Evolutionary conservation across 2,113 vertebrate species (phyloP).

Genomic region (Lepisosteus osseus): DNA sequence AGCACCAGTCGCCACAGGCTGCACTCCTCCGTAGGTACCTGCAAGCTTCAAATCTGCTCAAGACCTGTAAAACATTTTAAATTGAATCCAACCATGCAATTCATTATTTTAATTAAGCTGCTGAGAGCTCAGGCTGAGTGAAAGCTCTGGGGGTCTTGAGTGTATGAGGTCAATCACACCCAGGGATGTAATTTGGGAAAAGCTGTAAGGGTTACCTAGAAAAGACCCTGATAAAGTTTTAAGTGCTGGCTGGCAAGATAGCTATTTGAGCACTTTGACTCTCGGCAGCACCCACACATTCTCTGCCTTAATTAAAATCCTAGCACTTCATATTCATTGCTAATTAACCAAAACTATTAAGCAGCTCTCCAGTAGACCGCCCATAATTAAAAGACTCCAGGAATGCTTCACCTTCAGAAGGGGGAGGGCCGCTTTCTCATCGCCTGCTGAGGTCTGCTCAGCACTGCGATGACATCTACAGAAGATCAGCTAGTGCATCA

Average conservation of each 20-base stretch:
- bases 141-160: too few species aligned
- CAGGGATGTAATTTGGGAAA: too few species aligned
- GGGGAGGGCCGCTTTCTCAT: background rate
- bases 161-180: too few species aligned
- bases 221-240: too few species aligned
- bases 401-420: background rate
- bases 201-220: too few species aligned
- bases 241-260: background rate
- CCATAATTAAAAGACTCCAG: conserved; percentile 15
- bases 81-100: too few species aligned
- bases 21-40: too few species aligned
- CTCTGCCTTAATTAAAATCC: conserved; percentile 17
- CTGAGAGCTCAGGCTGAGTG: too few species aligned
- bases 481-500: background rate
- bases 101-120: too few species aligned
- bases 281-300: background rate
- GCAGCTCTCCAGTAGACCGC: background rate
- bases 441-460: background rate
- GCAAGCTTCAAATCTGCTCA: too few species aligned
- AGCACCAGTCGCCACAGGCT: too few species aligned
- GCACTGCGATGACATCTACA: background rate
- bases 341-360: conserved; percentile 14
- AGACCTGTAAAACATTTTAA: too few species aligned
- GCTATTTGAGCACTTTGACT: background rate
- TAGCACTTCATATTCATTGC: conserved; percentile 14